Evolutionary conservation across 2,113 vertebrate genomes (phyloP).

Genomic region (Okapia johnstoni): DNA sequence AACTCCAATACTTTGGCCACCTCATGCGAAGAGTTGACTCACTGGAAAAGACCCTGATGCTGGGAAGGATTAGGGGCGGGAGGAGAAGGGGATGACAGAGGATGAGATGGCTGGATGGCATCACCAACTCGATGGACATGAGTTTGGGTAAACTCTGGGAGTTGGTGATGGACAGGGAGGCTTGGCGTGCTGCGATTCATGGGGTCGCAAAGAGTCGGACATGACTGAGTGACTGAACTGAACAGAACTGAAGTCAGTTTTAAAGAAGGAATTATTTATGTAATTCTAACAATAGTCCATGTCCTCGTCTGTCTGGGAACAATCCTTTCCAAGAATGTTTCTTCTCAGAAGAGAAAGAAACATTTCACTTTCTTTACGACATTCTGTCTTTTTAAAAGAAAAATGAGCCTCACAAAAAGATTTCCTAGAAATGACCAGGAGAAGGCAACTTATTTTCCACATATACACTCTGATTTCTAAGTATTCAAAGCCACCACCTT

Average conservation of each 20-base stretch:
- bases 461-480: background rate
- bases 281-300: background rate
- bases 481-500: background rate
- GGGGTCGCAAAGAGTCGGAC: too few relatives aligned
- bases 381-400: background rate
- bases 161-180: too few relatives aligned
- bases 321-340: background rate
- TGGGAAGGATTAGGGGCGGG: too few relatives aligned
- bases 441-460: background rate
- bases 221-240: too few relatives aligned
- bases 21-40: too few relatives aligned
- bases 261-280: background rate
- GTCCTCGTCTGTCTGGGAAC: background rate
- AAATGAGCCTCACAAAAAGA: constrained; percentile 2
- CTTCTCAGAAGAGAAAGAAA: constrained; percentile 20
- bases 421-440: background rate
- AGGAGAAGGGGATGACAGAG: too few relatives aligned
- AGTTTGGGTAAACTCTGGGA: too few relatives aligned
- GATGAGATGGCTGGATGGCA: too few relatives aligned
- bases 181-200: too few relatives aligned
- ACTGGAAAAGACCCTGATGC: too few relatives aligned
- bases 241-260: background rate
- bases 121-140: too few relatives aligned
- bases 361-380: background rate
- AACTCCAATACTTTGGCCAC: too few relatives aligned